Base-by-base conservation (phyloP, 2,888 invertebrate species). In the Schizaphis graminum region DNA sequence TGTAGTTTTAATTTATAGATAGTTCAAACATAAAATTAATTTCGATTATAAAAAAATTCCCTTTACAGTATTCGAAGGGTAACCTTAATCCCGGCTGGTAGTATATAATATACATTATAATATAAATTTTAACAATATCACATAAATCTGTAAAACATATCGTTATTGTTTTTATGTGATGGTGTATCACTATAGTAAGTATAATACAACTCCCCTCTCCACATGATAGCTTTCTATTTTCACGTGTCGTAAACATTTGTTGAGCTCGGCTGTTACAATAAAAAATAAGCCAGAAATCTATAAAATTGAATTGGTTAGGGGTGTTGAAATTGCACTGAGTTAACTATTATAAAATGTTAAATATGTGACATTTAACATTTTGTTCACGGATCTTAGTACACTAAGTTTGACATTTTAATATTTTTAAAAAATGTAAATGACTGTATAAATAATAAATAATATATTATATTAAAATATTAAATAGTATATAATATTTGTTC, bases 241-340 rank as follows among this genome's bases (percentile, higher is more conserved):
- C 77, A 77, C 77, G 77, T 77, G 77, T 77, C 77, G 26, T 77
- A 77, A 77, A 77, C 35, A 77, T 77, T 77, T 77, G 77, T 77
- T 77, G 77, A 77, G 77, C 77, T 41, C 2, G 8, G 24, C 21
- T 77, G 77, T 8, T 77, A 77, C 77, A 77, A 77, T 77, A 77
- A 77, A 77, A 77, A 35, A 35, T 77, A 77, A 77, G 77, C 77
- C 77, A 77, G 8, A 77, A 77, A 77, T 77, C 77, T 77, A 77
- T 77, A 77, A 35, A 77, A 77, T 77, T 77, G 77, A 77, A 77
- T 21, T 77, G 77, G 77, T 77, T 77, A 77, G 35, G 77, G 8
- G 77, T 21, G 35, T 77, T 77, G 21, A 77, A 77, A 77, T 77
- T 35, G 77, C 35, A 21, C 3, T 21, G n/a, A 35, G 35, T 21